Conservation (phyloP, 2,113 vertebrate genomes). For the Benitochromis conjunctus region DNA sequence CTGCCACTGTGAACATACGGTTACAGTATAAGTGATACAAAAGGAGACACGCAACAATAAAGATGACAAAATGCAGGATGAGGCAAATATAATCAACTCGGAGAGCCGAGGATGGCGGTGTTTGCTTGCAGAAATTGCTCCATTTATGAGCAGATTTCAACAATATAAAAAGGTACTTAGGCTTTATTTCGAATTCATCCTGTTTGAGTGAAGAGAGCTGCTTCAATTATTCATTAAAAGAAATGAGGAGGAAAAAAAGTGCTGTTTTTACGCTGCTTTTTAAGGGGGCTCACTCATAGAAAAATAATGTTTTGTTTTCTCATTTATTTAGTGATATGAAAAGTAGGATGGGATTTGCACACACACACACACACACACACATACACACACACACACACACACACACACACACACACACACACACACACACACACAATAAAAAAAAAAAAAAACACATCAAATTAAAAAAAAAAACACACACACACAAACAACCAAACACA, state of each 20-base stretch:
- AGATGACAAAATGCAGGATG: not conserved
- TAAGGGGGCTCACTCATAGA: not conserved
- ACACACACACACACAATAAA: no score
- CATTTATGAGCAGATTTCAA: not conserved
- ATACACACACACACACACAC: rapidly evolving
- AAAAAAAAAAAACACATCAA: no score
- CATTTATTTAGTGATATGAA: not conserved
- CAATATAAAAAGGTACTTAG: not conserved
- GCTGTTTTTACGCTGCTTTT: not conserved
- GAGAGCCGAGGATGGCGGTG: not conserved
- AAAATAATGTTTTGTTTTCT: not conserved
- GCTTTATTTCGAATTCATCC: slow-evolving; percentile 1
- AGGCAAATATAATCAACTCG: not conserved
- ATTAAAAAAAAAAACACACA: no score
- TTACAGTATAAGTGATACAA: not conserved
- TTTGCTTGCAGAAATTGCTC: not conserved
- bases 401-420: not conserved
- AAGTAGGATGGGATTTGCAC: not conserved
- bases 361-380: not conserved
- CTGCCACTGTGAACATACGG: not conserved
- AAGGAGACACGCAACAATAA: not conserved
- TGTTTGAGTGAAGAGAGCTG: not conserved
- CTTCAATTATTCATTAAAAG: slow-evolving; percentile 42
- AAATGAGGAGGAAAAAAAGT: not conserved
- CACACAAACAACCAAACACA: no score